These are phyloP conservation scores for Anguilla anguilla DNA, from an alignment of 2,797 vertebrate genomes.

Conservation along the genomic window DNA sequence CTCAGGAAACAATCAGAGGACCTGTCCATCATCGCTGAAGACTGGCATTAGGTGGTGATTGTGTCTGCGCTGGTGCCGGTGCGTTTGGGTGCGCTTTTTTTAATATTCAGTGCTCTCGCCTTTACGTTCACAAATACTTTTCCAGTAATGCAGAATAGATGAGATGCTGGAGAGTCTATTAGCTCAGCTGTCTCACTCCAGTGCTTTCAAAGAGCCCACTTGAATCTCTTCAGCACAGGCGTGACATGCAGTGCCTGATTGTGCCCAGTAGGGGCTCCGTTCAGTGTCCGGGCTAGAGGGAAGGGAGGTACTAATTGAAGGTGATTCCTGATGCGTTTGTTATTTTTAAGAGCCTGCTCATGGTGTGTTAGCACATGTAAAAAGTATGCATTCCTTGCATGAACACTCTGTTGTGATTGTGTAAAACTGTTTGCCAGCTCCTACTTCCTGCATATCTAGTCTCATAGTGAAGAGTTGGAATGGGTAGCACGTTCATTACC, in stretches of 20 bases:
- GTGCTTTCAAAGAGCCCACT: neutral
- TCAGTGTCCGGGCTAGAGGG: neutral
- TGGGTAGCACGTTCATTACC: neutral
- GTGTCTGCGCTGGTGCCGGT: neutral
- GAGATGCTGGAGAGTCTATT: neutral
- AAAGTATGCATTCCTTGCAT: neutral
- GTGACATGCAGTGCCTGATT: neutral
- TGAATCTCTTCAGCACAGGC: neutral
- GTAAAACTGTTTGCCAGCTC: neutral
- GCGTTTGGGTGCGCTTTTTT: neutral
- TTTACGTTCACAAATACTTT: slow-evolving; percentile 25
- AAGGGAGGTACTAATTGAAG: neutral
- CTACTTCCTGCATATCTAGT: neutral
- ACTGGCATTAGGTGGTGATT: neutral
- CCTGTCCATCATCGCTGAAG: slow-evolving; percentile 47
- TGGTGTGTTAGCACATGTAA: neutral
- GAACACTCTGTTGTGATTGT: neutral
- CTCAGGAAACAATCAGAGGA: slow-evolving; percentile 35
- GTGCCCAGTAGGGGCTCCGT: neutral
- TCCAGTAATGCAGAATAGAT: neutral
- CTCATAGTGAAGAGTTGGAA: neutral
- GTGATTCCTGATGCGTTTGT: neutral
- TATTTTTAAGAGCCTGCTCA: neutral
- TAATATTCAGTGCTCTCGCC: slow-evolving; percentile 17
- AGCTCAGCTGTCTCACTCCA: neutral